These are phyloP conservation scores for Stenodema calcarata DNA, from an alignment of 2,888 invertebrate genomes.

Conservation along the genomic window DNA sequence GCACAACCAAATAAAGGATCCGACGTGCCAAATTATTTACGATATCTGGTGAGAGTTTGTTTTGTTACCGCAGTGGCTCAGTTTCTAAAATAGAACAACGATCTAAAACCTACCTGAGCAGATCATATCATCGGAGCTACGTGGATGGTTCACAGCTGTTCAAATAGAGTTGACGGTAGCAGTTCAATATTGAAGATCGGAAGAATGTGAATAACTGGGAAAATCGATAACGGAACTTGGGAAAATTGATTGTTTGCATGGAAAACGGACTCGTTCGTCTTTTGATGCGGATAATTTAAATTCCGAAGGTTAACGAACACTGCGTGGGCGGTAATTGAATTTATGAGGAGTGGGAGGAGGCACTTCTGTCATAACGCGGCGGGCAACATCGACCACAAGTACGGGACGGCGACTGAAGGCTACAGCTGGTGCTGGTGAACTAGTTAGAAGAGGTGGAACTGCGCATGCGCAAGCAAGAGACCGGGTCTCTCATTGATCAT, in stretches of 20 bases:
- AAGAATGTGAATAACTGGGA: background rate
- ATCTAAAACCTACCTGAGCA: background rate
- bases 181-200: background rate
- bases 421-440: slow-evolving; percentile 26
- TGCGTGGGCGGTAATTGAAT: background rate
- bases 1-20: background rate
- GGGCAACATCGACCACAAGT: background rate
- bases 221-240: background rate
- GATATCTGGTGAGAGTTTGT: background rate
- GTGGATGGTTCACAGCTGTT: background rate
- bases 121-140: background rate
- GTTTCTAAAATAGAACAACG: background rate
- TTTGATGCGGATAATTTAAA: background rate
- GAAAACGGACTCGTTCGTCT: background rate
- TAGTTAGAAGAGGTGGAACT: background rate
- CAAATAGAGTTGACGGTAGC: background rate
- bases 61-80: background rate
- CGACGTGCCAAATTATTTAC: background rate
- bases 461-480: background rate
- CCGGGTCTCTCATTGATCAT: slow-evolving; percentile 12
- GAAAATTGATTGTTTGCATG: background rate
- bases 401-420: slow-evolving; percentile 7
- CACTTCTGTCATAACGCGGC: background rate
- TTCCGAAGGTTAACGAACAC: background rate
- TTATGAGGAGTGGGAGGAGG: background rate